Conservation (phyloP, 2,797 vertebrate genomes). For the Sciaenops ocellatus region DNA sequence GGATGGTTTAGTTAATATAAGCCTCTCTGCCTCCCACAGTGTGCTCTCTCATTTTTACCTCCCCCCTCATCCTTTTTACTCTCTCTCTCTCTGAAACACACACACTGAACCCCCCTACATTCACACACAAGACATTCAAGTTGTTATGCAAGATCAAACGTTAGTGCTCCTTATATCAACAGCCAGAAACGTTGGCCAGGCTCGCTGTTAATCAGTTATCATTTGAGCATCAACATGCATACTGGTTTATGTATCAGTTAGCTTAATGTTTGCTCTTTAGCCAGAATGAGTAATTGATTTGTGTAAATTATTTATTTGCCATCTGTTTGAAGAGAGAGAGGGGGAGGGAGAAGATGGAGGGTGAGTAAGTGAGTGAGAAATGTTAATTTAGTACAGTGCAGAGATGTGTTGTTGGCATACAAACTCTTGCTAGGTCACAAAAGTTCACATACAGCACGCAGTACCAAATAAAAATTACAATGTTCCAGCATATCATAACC, state of each 20-base stretch:
- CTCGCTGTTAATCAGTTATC: constrained; percentile 16
- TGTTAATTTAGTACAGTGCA: constrained; percentile 28
- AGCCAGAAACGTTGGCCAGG: constrained; percentile 8
- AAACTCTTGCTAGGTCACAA: constrained; percentile 26
- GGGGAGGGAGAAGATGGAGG: not conserved
- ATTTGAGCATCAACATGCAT: constrained; percentile 15
- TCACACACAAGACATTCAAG: constrained; percentile 29
- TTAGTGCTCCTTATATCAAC: constrained; percentile 10
- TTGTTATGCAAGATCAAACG: constrained; percentile 53
- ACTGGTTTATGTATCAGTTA: constrained; percentile 56
- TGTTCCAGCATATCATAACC: not conserved
- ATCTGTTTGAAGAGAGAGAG: constrained; percentile 75
- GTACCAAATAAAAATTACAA: constrained; percentile 4
- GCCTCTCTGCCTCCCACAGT: constrained; percentile 72
- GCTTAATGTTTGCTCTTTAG: constrained; percentile 86
- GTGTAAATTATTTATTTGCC: constrained; percentile 88
- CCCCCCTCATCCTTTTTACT: constrained; percentile 48
- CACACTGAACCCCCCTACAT: constrained; percentile 27
- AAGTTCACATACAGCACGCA: constrained; percentile 8
- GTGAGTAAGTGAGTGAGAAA: not conserved
- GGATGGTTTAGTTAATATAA: constrained; percentile 70
- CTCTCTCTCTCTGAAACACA: constrained; percentile 16
- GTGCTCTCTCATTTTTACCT: constrained; percentile 61
- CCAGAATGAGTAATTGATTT: constrained; percentile 89
- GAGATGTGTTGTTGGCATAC: constrained; percentile 27